Base-by-base conservation (phyloP, 1,140 invertebrate genomes). In the Drosophila tristis region DNA sequence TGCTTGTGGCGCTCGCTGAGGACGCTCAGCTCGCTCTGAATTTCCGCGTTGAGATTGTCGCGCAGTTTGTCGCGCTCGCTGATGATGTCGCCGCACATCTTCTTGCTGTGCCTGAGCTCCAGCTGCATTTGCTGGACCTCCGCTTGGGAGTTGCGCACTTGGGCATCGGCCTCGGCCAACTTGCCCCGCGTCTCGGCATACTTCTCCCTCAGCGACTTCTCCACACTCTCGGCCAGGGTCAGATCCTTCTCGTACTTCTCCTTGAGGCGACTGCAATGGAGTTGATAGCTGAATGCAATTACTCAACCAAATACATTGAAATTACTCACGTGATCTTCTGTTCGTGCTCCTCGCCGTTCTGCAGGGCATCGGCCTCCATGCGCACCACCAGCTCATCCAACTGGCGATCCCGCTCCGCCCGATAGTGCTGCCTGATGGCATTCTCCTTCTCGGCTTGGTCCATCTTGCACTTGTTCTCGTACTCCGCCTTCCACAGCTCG, bases 211-310 rank as follows among this genome's bases (percentile, higher is more conserved):
- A 91, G 45, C 6, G 75, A 92, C 68, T 93, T 93, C 91, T 95
- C 93, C 50, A 93, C 93, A 84, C 93, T 91, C 62, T 95, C 95
- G 29, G 95, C 78, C 59, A 95, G 93, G 58, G 93, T 92, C 31
- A 97, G 78, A 78, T 96, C 96, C 20, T 93, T 92, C 62, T 96
- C 95, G 68, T 95, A 96, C 89, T 96, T 96, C 45, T 96, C 96
- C 84, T 94, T 95, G 4, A 96, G 91, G 63, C 95, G 93, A 78
- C 96, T 96, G 67, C 4, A 20, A 2, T 20, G 20, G 1, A 20
- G 20, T 1, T 2, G 20, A 20, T 20, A 20, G 20, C 20, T 20
- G 20, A 20, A 20, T 20, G 20, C 2, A 20, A 20, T 20, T 20
- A 20, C 20, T 20, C 20, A 20, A 20, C 2, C 20, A 20, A 20